These are phyloP conservation scores for Castor canadensis DNA, from an alignment of 2,113 vertebrate species.

Conservation along the genomic window DNA sequence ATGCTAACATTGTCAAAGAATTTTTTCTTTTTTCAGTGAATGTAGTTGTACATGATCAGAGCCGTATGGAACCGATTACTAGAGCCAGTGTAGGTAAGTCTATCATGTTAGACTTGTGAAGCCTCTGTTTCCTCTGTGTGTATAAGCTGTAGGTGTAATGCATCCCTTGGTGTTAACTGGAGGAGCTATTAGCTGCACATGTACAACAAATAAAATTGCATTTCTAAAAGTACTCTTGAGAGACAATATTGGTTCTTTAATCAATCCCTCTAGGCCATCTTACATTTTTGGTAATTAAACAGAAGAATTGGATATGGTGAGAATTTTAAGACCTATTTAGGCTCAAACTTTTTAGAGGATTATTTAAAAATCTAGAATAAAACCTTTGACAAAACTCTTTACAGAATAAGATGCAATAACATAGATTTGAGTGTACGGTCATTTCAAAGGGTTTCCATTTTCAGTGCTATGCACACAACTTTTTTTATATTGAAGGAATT, in stretches of 20 bases:
- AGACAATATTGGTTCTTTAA: background rate
- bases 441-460: background rate
- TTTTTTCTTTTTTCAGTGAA: background rate
- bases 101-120: background rate
- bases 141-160: background rate
- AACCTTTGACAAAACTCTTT: background rate
- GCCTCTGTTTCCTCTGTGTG: background rate
- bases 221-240: slow-evolving; percentile 14
- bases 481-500: too few relatives aligned
- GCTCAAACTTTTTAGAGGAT: slow-evolving; percentile 39
- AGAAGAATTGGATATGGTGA: background rate
- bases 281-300: slow-evolving; percentile 30
- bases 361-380: slow-evolving; percentile 26
- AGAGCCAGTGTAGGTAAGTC: background rate
- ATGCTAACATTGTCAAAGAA: background rate
- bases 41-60: background rate
- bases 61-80: background rate
- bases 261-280: background rate
- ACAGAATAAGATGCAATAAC: background rate
- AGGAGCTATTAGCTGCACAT: slow-evolving; percentile 5
- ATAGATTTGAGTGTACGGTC: background rate
- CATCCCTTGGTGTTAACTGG: background rate
- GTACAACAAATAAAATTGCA: slow-evolving; percentile 17
- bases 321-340: background rate
- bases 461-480: background rate